phyloP scores from a whole-genome alignment of 2,113 vertebrate species.

The Potamarius usumacintae region DNA sequence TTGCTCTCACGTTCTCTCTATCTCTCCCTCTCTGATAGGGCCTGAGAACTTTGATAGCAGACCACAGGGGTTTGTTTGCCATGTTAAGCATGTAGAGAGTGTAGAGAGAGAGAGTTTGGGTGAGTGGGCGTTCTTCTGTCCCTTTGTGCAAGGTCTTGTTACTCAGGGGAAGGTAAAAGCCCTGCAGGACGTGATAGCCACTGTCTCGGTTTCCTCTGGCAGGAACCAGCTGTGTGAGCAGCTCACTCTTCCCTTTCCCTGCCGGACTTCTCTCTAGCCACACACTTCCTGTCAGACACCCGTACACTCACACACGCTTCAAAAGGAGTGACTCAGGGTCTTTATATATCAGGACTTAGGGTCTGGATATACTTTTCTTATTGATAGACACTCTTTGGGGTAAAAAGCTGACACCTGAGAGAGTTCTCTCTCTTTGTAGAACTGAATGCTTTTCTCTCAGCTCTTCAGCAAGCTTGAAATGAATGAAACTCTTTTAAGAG shows the following conservation, averaged over 20 bases:
- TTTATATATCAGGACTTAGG: not conserved
- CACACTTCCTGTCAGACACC: slow-evolving; percentile 69
- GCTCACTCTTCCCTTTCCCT: slow-evolving; percentile 61
- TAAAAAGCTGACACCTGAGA: not conserved
- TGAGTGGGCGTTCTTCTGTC: slow-evolving; percentile 44
- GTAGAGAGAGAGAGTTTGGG: slow-evolving; percentile 24
- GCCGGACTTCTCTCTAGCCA: slow-evolving; percentile 62
- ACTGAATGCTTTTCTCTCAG: not conserved
- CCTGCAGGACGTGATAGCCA: slow-evolving; percentile 74
- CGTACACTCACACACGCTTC: not conserved
- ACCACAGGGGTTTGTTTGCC: not conserved
- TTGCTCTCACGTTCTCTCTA: slow-evolving; percentile 20
- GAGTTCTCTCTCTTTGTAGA: not conserved
- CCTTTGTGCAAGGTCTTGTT: slow-evolving; percentile 44
- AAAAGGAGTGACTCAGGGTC: not conserved
- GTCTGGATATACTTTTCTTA: not conserved
- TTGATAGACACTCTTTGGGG: not conserved
- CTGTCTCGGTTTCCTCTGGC: slow-evolving; percentile 76
- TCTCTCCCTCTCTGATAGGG: slow-evolving; percentile 40
- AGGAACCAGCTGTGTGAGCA: slow-evolving; percentile 87
- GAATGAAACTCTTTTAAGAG: not conserved
- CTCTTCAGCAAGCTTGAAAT: not conserved
- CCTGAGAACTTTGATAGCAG: slow-evolving; percentile 31
- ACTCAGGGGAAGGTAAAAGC: slow-evolving; percentile 70
- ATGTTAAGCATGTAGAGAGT: not conserved